Percentiles rank a stretch among this genome's conserved stretches.
Evolutionary conservation across 1,140 invertebrate species (phyloP).

Genomic region (Dendroctonus valens): DNA sequence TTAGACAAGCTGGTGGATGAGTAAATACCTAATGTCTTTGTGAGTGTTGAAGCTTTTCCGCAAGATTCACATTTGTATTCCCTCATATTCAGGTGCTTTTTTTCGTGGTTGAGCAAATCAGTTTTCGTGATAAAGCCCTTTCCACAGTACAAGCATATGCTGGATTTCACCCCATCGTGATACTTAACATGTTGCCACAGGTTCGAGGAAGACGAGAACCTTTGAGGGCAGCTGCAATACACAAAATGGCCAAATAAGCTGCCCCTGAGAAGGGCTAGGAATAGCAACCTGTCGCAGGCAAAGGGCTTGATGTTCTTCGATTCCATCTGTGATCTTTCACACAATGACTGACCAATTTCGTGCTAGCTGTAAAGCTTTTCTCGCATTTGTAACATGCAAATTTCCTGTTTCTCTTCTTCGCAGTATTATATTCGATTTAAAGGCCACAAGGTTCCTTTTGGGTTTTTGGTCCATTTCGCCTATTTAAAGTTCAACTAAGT

Average conservation of each 20-base stretch:
- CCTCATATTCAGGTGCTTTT: conserved; percentile 65
- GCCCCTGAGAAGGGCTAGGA: too few relatives aligned
- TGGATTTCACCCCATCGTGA: conserved; percentile 38
- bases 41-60: conserved; percentile 55
- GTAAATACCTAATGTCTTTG: conserved; percentile 36
- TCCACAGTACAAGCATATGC: conserved; percentile 56
- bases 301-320: conserved; percentile 55
- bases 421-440: too few relatives aligned
- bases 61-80: conserved; percentile 69
- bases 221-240: conserved; percentile 39
- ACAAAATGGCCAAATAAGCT: background rate
- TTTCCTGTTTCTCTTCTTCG: conserved; percentile 6
- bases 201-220: conserved; percentile 36
- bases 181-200: conserved; percentile 39
- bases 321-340: conserved; percentile 53
- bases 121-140: conserved; percentile 59
- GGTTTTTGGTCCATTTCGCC: too few relatives aligned
- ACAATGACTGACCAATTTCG: conserved; percentile 45
- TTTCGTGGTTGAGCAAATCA: conserved; percentile 56
- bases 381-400: conserved; percentile 38
- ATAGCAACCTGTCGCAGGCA: conserved; percentile 45
- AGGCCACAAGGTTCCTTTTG: too few relatives aligned
- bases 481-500: too few relatives aligned
- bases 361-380: conserved; percentile 22
- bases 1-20: background rate